Evolutionary conservation across 2,113 vertebrate species (phyloP).

Genomic region (Ctenomys sociabilis): DNA sequence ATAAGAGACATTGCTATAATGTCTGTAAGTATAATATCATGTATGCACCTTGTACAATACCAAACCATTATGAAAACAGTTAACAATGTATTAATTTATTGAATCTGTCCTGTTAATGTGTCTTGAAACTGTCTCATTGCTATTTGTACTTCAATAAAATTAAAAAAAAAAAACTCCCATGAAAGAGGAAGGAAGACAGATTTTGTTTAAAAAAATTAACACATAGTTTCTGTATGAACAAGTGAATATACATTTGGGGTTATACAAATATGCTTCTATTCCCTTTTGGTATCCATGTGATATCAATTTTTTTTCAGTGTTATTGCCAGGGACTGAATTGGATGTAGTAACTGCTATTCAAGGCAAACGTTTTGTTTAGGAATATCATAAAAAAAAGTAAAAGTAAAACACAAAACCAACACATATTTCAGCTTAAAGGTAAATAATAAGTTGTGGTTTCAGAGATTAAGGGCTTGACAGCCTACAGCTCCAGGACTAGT

Average conservation of each 20-base stretch:
- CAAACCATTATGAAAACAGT: no score
- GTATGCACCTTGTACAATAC: no score
- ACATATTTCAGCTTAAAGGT: not conserved
- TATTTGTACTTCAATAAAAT: no score
- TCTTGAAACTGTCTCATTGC: no score
- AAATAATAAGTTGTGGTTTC: not conserved
- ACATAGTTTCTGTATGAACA: not conserved
- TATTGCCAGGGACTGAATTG: not conserved
- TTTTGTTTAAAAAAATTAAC: not conserved
- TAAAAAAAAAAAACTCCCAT: no score
- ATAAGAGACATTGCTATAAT: no score
- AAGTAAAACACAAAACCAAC: not conserved
- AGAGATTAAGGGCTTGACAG: not conserved
- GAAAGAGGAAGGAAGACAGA: not conserved
- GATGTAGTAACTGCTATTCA: not conserved
- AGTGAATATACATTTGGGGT: not conserved
- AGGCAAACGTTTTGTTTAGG: not conserved
- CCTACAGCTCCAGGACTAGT: not conserved
- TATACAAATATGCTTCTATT: fast-evolving
- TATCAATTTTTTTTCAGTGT: not conserved
- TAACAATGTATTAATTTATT: no score
- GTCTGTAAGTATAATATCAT: no score
- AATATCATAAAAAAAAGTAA: not conserved
- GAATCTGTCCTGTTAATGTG: no score
- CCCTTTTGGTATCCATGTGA: not conserved